phyloP scores from a whole-genome alignment of 2,888 invertebrate genomes.

The Lepidonotus clava region DNA sequence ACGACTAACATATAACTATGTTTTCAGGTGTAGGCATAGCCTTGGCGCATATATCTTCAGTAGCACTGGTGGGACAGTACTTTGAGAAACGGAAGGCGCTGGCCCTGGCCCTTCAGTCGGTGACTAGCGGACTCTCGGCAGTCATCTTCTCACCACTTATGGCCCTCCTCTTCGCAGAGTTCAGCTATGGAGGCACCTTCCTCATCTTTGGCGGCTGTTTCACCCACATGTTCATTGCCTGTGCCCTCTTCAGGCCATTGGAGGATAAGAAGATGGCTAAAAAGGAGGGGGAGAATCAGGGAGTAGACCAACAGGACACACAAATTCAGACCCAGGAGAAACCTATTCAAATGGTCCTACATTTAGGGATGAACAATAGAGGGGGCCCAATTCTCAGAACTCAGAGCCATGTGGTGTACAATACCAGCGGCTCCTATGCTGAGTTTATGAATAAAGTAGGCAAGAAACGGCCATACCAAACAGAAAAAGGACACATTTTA shows the following conservation, averaged over 20 bases:
- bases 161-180: conserved; percentile 9
- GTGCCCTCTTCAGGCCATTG: conserved; percentile 24
- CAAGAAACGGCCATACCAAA: too few species aligned
- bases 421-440: too few species aligned
- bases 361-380: too few species aligned
- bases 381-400: too few species aligned
- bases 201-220: conserved; percentile 29
- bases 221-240: conserved; percentile 10
- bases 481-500: too few species aligned
- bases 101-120: conserved; percentile 8
- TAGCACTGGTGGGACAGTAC: conserved; percentile 8
- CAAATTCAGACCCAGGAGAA: too few species aligned
- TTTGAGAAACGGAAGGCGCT: conserved; percentile 38
- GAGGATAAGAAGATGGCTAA: too few species aligned
- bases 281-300: too few species aligned
- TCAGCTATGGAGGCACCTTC: conserved; percentile 26
- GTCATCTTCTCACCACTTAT: conserved; percentile 22
- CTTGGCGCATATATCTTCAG: neutral
- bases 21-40: conserved; percentile 33
- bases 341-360: too few species aligned
- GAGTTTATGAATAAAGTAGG: too few species aligned
- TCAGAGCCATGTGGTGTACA: too few species aligned
- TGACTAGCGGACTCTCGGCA: conserved; percentile 27
- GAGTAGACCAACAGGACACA: too few species aligned
- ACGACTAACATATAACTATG: neutral